Percentiles rank a stretch among this genome's conserved stretches.
Evolutionary conservation across 2,888 invertebrate genomes (phyloP).

Genomic region (Tiphia femorata): DNA sequence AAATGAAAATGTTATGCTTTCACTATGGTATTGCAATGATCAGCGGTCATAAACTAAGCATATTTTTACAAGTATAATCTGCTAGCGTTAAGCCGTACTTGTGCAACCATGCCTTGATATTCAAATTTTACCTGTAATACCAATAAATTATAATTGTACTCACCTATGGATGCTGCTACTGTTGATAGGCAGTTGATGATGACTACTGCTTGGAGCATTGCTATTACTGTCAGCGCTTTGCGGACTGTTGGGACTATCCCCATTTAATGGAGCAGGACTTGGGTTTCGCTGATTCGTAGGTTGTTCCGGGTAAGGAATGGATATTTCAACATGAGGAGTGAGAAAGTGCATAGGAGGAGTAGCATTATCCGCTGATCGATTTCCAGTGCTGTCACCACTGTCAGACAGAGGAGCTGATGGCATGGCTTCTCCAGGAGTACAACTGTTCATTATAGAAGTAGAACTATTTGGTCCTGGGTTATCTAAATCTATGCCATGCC

Average conservation of each 20-base stretch:
- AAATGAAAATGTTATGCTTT: no score
- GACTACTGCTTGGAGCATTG: slow-evolving; percentile 80
- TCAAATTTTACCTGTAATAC: neutral
- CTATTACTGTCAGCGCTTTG: slow-evolving; percentile 85
- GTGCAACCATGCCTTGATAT: no score
- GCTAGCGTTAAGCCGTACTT: no score
- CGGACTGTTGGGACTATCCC: slow-evolving; percentile 82
- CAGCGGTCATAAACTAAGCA: no score
- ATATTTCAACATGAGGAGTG: slow-evolving; percentile 92
- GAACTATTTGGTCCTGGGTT: slow-evolving; percentile 89
- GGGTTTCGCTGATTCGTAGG: slow-evolving; percentile 69
- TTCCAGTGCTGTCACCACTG: slow-evolving; percentile 85
- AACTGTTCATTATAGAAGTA: slow-evolving; percentile 79
- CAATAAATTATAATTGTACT: slow-evolving; percentile 5
- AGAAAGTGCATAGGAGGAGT: slow-evolving; percentile 93
- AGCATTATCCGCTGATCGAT: slow-evolving; percentile 86
- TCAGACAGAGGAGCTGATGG: slow-evolving; percentile 85
- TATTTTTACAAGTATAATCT: no score
- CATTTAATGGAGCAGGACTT: slow-evolving; percentile 73
- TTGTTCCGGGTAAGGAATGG: slow-evolving; percentile 86
- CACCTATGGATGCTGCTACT: slow-evolving; percentile 66
- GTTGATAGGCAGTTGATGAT: slow-evolving; percentile 72
- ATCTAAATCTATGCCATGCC: slow-evolving; percentile 91
- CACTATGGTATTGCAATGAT: no score
- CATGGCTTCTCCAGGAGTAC: slow-evolving; percentile 74